Percentiles rank a stretch among this genome's conserved stretches.
phyloP scores from a whole-genome alignment of 2,797 vertebrate species.

The Australoheros facetus region DNA sequence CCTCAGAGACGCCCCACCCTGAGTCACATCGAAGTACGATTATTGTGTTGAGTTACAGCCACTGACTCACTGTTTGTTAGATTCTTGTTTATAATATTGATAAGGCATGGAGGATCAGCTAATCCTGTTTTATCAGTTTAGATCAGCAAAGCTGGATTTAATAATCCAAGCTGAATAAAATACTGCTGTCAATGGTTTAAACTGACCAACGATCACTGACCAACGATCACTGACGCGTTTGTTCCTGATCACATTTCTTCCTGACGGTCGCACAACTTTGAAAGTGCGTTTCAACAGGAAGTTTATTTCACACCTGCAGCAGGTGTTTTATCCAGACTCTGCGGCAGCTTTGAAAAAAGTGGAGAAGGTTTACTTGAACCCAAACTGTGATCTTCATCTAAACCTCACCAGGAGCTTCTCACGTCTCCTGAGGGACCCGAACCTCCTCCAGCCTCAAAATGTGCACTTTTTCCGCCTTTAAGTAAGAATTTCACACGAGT shows the following conservation, averaged over 20 bases:
- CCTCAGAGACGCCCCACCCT: background rate
- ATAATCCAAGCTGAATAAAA: background rate
- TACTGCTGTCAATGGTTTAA: background rate
- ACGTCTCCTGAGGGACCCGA: background rate
- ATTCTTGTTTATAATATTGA: too few relatives aligned
- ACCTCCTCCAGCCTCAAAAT: background rate
- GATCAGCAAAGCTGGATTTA: background rate
- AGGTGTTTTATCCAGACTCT: background rate
- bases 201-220: too few relatives aligned
- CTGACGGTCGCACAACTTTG: too few relatives aligned
- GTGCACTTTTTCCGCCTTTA: background rate
- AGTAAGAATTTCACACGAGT: too few relatives aligned
- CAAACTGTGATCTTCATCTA: too few relatives aligned
- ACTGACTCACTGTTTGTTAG: too few relatives aligned
- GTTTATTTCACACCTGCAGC: background rate
- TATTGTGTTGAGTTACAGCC: too few relatives aligned
- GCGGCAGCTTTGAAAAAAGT: too few relatives aligned
- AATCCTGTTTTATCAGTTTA: background rate
- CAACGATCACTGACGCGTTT: background rate
- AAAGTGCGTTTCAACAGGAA: background rate
- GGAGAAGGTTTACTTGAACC: too few relatives aligned
- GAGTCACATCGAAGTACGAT: too few relatives aligned
- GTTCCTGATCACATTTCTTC: background rate
- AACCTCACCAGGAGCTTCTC: background rate
- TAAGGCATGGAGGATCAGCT: too few relatives aligned